Evolutionary conservation across 2,113 vertebrate genomes (phyloP).

Genomic region (Isichthys henryi): DNA sequence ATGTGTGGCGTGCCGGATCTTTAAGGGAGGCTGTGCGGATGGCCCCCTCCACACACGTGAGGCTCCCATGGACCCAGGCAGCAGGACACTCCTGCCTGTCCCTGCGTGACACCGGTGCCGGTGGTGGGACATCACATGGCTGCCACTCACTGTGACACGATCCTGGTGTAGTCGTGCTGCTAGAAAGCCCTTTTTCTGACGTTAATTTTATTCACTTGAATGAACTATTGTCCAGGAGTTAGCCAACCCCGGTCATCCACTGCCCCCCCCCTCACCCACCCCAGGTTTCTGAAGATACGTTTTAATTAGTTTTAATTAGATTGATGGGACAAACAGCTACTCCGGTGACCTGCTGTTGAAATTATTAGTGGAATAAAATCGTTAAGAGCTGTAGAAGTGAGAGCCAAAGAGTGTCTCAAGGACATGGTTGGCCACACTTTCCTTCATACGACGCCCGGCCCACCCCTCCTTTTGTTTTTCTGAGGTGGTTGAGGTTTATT

Average conservation of each 20-base stretch:
- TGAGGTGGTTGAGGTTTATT: background rate
- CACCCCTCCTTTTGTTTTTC: background rate
- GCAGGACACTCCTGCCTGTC: background rate
- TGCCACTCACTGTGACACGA: background rate
- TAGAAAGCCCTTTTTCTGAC: background rate
- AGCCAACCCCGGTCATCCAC: background rate
- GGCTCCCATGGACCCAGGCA: background rate
- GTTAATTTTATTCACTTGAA: slow-evolving; percentile 10
- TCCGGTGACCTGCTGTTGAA: background rate
- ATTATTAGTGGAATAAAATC: background rate
- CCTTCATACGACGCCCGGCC: background rate
- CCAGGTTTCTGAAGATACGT: background rate
- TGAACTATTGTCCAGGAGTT: background rate
- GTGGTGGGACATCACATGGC: background rate
- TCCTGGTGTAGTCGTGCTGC: background rate
- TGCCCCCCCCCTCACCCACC: background rate
- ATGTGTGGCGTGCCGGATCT: background rate
- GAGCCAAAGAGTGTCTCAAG: background rate
- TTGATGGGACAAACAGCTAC: background rate
- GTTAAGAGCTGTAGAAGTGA: background rate
- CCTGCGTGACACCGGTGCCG: background rate
- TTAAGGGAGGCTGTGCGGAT: background rate
- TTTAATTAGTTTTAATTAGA: slow-evolving; percentile 1
- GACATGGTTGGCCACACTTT: background rate
- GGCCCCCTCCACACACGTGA: background rate